Base-by-base conservation (phyloP, 2,888 invertebrate species). In the Sminthurides aquaticus region DNA sequence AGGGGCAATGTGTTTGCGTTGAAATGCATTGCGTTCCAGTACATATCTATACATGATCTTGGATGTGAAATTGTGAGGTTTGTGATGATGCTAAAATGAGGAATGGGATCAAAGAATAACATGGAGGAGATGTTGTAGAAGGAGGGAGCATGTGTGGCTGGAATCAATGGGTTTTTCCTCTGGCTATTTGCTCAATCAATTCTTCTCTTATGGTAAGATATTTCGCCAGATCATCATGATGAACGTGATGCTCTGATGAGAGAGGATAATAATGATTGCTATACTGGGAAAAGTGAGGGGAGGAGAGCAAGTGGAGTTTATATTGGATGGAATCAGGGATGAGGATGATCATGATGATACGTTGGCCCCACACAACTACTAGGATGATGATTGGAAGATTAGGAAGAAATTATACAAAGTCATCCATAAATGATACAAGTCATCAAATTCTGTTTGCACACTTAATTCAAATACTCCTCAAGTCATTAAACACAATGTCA, bases 401-500 rank as follows among this genome's bases (percentile, higher is more conserved):
- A 34, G 43, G 8, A n/a, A n/a, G n/a, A 34, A 34, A 34, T 34
- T 5, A 15, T 34, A 34, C 43, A 34, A 34, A 34, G 43, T 34
- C 43, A 34, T 34, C 43, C 43, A 34, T 34, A 34, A 34, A 34
- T 34, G 43, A 34, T 34, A 34, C 43, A 34, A 34, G 43, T 34
- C 43, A 34, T 34, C 8, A 15, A 34, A 34, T 11, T 34, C 43
- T 34, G 43, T 34, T 34, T 15, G 15, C 5, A 34, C 43, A 34
- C 43, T 34, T 34, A 34, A 34, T 34, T 34, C 43, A 34, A 34
- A 34, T 34, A 5, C 15, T 34, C 8, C 15, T 22, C 18, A 52
- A 52, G 52, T 52, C 52, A 52, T 52, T 52, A 52, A 52, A 20
- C 52, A 52, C 52, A 52, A 52, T 52, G 52, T 52, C 52, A 52